Base-by-base conservation (phyloP, 2,113 vertebrate species). In the Perca schrenkii region DNA sequence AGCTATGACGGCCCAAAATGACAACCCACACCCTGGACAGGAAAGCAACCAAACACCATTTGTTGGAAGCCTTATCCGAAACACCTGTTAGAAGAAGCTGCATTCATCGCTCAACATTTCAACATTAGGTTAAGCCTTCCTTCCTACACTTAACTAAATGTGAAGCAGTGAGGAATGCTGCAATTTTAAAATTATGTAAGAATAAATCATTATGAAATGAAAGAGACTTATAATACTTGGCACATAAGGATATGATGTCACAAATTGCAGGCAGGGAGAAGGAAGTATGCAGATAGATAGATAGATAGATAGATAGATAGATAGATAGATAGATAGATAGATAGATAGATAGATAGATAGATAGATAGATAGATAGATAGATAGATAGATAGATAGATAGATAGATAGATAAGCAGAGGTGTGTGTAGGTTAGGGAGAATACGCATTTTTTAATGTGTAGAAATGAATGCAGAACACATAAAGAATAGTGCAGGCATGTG, bases 381-480 rank as follows among this genome's bases (percentile, higher is more conserved):
- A 49, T 21, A 52, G 74, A 77, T 61, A 56, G 66, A 77, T 76
- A 47, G 75, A 78, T 68, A 54, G 82, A 84, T 74, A 61, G 80
- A 77, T 83, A 63, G 80, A 77, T 71, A 63, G 72, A 75, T 58
- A 58, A 61, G 12, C 62, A 63, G 49, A 64, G 43, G 25, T 56
- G 54, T 56, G 54, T 81, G 78, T 73, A 71, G 62, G 50, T 77
- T 72, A 49, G 8, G 34, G 54, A 19, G 46, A 53, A 40, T 15
- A 36, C 8, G 31, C 17, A 6, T 60, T 36, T 62, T 5, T 34
- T 34, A 34, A 54, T 70, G 65, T 60, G 75, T 61, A 70, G 63
- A 80, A 74, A 77, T 80, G 36, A 46, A 79, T 86, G 82, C 82
- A 72, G 81, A 67, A 40, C 6, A 79, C 73, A 82, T 88, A 86